Evolutionary conservation across 2,113 vertebrate genomes (phyloP).

Genomic region (Panthera uncia): DNA sequence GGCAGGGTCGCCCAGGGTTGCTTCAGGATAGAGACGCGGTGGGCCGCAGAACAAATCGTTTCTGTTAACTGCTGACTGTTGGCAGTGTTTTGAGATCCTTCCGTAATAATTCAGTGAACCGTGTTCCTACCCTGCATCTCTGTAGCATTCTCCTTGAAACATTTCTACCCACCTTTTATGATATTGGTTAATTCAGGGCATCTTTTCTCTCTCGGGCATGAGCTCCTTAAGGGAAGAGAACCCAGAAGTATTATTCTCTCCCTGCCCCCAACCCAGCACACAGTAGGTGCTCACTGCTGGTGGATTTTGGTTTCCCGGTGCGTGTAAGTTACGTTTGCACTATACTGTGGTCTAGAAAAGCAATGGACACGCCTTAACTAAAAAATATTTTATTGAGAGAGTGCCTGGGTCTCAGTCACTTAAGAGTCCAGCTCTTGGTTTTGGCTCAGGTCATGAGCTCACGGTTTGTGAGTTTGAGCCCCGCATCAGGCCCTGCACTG

Average conservation of each 20-base stretch:
- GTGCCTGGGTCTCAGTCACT: too few relatives aligned
- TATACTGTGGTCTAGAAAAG: background rate
- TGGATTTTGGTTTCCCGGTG: background rate
- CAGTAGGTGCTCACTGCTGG: fast-evolving
- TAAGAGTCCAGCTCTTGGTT: too few relatives aligned
- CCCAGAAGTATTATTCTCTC: fast-evolving
- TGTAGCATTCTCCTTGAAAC: fast-evolving
- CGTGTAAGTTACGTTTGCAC: background rate
- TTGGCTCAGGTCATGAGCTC: too few relatives aligned
- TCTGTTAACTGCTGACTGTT: fast-evolving
- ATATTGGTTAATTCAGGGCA: fast-evolving
- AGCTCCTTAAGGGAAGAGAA: background rate
- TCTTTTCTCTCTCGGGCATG: background rate
- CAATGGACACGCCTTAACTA: background rate
- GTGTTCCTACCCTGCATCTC: background rate
- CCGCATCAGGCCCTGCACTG: too few relatives aligned
- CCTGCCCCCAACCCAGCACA: background rate
- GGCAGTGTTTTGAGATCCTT: background rate
- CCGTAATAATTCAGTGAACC: background rate
- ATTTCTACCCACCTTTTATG: background rate
- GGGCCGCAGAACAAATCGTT: background rate
- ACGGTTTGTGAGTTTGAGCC: too few relatives aligned
- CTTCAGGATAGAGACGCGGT: background rate
- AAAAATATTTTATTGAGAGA: background rate
- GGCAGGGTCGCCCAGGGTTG: background rate